Base-by-base conservation (phyloP, 2,113 vertebrate genomes). In the Ceyx melanurus region DNA sequence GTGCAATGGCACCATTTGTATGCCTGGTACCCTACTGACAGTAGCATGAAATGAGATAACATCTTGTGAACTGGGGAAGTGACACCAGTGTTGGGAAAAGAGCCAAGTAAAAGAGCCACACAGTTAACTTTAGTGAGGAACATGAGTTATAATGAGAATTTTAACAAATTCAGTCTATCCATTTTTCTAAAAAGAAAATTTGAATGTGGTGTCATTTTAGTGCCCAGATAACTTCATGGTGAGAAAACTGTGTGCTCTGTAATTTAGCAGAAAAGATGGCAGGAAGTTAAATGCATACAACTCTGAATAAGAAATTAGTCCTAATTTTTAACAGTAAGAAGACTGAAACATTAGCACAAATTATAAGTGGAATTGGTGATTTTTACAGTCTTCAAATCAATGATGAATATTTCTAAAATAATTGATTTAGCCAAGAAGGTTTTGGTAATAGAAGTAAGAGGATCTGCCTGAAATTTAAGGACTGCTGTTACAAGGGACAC, bases 351-450 rank as follows among this genome's bases (percentile, higher is more conserved):
- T n/a, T 43, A 73, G 29, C 23, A 79, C 9, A 84, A 45, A 53
- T 76, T 84, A 57, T 15, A 11, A 43, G 18, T 56, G 43, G 22
- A 82, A 74, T 0, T 33, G 31, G 25, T 67, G 20, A 71, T 74
- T 95, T 91, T 58, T 89, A 37, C 14, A 54, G 48, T 74, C 50
- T 86, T 94, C 42, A 92, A 54, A 77, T 88, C 33, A 64, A 48
- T 45, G 17, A 23, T 80, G 62, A 89, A 60, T 74, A 26, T 90
- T 91, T 67, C 37, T 64, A 40, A 82, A 91, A 58, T 45, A 74
- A 75, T 8, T 84, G 7, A 33, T 88, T 74, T 74, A 67, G 10
- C 18, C 50, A 68, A 60, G 31, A 4, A 74, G 12, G 4, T 80
- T 94, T 83, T 31, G 29, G 40, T 29, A 82, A 33, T 81, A 16